phyloP scores from a whole-genome alignment of 2,888 invertebrate species.

The Blomia tropicalis region DNA sequence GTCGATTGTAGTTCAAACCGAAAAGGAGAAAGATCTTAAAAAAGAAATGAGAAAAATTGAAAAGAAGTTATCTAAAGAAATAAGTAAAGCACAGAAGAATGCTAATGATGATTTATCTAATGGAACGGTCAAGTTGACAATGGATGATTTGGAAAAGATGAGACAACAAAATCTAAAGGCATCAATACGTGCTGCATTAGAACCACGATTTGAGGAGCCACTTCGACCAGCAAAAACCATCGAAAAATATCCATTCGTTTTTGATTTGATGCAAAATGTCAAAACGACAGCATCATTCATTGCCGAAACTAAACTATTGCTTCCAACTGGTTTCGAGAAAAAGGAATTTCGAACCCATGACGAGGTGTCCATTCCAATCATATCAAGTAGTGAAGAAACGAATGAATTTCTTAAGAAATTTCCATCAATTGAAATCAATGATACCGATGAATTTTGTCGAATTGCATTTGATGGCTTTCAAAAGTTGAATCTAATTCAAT shows the following conservation, averaged over 20 bases:
- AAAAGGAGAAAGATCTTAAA: conserved; percentile 56
- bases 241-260: conserved; percentile 43
- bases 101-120: conserved; percentile 30
- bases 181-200: conserved; percentile 17
- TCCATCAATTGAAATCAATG: conserved; percentile 4
- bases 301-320: conserved; percentile 54
- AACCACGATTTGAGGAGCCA: neutral
- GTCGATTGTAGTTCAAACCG: conserved; percentile 47
- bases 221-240: neutral
- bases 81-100: conserved; percentile 26
- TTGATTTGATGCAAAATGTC: conserved; percentile 56
- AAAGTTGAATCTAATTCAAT: conserved; percentile 80
- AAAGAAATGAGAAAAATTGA: conserved; percentile 66
- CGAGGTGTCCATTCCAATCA: conserved; percentile 48
- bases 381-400: conserved; percentile 8
- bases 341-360: conserved; percentile 59
- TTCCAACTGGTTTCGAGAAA: conserved; percentile 62
- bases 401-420: neutral
- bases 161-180: conserved; percentile 15
- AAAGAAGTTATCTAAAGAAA: conserved; percentile 45
- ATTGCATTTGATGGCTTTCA: conserved; percentile 73
- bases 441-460: conserved; percentile 53
- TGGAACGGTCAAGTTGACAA: conserved; percentile 25
- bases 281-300: conserved; percentile 56
- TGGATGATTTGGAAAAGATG: conserved; percentile 16